These are phyloP conservation scores for Cremastinae sp. DNA, from an alignment of 2,888 invertebrate species.

Conservation along the genomic window DNA sequence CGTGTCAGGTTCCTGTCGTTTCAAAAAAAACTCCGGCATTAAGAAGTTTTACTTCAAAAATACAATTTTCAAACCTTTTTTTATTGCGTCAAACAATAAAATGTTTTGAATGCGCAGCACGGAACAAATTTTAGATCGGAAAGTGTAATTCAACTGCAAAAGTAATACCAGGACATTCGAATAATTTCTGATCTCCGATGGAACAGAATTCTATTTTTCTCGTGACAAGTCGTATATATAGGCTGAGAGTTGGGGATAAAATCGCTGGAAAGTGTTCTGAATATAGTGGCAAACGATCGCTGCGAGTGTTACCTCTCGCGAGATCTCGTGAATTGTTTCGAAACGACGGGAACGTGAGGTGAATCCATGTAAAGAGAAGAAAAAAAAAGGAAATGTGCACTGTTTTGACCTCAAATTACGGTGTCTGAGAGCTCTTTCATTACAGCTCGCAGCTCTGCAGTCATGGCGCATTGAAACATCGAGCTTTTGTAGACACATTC, in stretches of 20 bases:
- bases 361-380: conserved; percentile 20
- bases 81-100: no score
- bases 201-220: no score
- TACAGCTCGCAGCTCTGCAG: conserved; percentile 1
- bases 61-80: no score
- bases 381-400: no score
- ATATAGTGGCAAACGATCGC: conserved; percentile 6
- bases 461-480: conserved; percentile 7
- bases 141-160: no score
- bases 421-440: not conserved
- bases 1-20: no score
- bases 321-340: conserved; percentile 25
- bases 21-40: no score
- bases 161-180: no score
- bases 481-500: not conserved
- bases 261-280: conserved; percentile 9
- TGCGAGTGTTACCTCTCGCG: conserved; percentile 9
- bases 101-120: no score
- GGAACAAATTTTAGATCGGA: no score
- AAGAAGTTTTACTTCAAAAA: no score
- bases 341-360: conserved; percentile 16
- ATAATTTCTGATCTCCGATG: no score
- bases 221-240: not conserved
- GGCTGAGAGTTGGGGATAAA: not conserved
- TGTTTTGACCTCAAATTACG: conserved; percentile 12